Percentiles rank a stretch among this genome's conserved stretches.
These are phyloP conservation scores for Copidosoma aretas DNA, from an alignment of 2,888 invertebrate species.

Conservation along the genomic window DNA sequence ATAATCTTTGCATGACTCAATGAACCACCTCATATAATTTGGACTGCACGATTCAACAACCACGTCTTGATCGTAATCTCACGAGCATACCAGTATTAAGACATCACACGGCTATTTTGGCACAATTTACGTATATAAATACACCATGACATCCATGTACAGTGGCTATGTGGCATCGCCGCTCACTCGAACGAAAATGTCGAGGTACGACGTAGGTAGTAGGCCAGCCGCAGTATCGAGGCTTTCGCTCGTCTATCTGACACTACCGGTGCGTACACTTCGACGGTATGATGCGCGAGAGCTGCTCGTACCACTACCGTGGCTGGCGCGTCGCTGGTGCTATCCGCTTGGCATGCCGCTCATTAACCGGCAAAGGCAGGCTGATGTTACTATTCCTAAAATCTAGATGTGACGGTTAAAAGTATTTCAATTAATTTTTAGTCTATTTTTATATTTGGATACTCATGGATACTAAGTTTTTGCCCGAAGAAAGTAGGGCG, in stretches of 20 bases:
- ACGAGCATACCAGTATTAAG: no score
- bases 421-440: neutral
- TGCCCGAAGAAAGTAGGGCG: no score
- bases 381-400: slow-evolving; percentile 53
- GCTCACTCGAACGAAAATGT: neutral
- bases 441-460: neutral
- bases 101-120: no score
- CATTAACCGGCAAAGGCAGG: slow-evolving; percentile 53
- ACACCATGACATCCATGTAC: no score
- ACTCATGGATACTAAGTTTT: neutral
- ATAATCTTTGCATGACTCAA: no score
- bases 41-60: neutral
- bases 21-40: no score
- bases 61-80: no score
- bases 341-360: slow-evolving; percentile 47
- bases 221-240: neutral
- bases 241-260: slow-evolving; percentile 27
- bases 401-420: slow-evolving; percentile 42
- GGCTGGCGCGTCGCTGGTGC: slow-evolving; percentile 31
- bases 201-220: no score
- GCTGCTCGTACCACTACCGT: slow-evolving; percentile 11
- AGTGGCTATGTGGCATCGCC: no score
- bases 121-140: no score
- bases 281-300: slow-evolving; percentile 5
- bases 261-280: slow-evolving; percentile 13